Base-by-base conservation (phyloP, 2,113 vertebrate genomes). In the Hyperoodon ampullatus region DNA sequence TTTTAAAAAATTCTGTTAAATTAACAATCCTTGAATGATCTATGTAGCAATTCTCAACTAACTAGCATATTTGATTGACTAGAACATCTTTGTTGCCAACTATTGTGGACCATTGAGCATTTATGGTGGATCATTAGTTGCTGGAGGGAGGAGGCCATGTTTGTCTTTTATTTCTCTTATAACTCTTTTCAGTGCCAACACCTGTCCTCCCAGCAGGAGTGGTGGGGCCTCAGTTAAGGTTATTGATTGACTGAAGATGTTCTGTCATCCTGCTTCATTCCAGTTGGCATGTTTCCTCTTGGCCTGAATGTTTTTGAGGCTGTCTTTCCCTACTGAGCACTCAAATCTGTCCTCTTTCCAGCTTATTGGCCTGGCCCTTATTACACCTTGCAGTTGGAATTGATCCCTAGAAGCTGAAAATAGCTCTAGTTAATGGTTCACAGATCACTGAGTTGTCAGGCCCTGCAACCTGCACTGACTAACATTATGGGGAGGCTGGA, bases 341-440 rank as follows among this genome's bases (percentile, higher is more conserved):
- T 89, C 42, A 35, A 14, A 68, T 50, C 21, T 77, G 26, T 19
- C 53, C 33, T 18, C 11, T 55, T 63, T 15, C 47, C 7, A 83
- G 21, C 21, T 58, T 10, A 63, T 42, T 77, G 39, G 26, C 61
- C 66, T 89, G 35, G 33, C 0, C 3, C 33, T 88, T 61, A 88
- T 63, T 92, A 44, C 15, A 18, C 80, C 66, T 78, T 89, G 47
- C 24, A 82, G 19, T 53, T 91, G 71, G 39, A 93, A 91, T 60
- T 96, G 53, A 70, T 97, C 23, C 30, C 39, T 39, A 72, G 42
- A 63, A 94, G 26, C 66, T 92, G 78, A 82, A 94, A 91, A 93
- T 55, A 92, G 19, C 21, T 77, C 8, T 30, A 86, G 28, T 68
- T 88, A 93, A 66, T 89, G 61, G 60, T 70, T 66, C 47, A 50